Evolutionary conservation across 2,888 invertebrate species (phyloP), one percentile per base, ranked within the genome.

Genomic region (Clostera curtula): DNA sequence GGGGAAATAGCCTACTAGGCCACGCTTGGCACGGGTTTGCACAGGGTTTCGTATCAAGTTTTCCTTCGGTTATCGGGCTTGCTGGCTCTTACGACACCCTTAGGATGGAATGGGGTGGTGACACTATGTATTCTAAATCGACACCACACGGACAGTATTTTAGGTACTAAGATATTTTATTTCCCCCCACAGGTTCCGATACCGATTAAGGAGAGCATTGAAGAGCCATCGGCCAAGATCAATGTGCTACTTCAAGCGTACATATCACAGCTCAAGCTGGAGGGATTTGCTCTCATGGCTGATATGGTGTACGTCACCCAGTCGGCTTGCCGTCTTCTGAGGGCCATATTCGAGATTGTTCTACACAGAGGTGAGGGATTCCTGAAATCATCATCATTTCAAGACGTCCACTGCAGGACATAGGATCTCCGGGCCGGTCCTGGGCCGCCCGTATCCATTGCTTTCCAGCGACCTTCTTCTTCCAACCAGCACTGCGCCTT

Each of bases 291-390:
- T 0, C 84, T 99, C 2, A 98, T 98, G 95, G 95, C 97, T 0
- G 99, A 99, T 69, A 99, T 99, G 98, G 97, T 98, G 3, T 99
- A 96, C 65, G 95, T 99, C 0, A 98, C 98, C 0, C 99, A 99
- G 73, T 97, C 97, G 0, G 99, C 99, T 0, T 92, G 95, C 2
- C 87, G 99, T 24, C 86, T 99, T 22, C 92, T 99, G 86, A 83
- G 99, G 36, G 98, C 99, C 0, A 96, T 99, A 43, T 98, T 92
- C 70, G 99, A 99, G 84, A 98, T 99, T 43, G 98, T 98, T 0
- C 69, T 99, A 19, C 88, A 90, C 25, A 79, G 79, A 51, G 84
- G 82, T 80, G 11, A 40, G 54, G 30, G 8, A 7, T 11, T 20
- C 8, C 27, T 13, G 5, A 19, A 11, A 5, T 12, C n/a, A 7